Percentiles rank a stretch among this genome's conserved stretches.
Conservation (phyloP, 2,797 vertebrate genomes). For the Coluber constrictor region DNA sequence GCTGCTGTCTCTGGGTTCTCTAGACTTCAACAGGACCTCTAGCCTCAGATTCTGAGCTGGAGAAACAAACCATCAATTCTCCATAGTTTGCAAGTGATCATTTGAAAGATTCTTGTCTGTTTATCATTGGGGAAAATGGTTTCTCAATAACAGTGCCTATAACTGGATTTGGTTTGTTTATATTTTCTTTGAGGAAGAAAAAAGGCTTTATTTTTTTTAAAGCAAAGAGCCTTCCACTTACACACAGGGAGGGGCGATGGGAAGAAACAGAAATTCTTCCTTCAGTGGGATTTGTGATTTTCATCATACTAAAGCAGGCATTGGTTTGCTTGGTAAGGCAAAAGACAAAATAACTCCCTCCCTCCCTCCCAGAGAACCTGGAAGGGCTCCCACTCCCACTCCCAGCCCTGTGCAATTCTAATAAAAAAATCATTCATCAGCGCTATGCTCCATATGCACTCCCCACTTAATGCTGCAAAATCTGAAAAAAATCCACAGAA, state of each 20-base stretch:
- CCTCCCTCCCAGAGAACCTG: not conserved
- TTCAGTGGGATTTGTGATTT: not conserved
- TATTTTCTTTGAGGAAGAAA: not conserved
- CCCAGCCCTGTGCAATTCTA: not conserved
- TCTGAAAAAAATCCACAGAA: not conserved
- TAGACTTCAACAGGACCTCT: not conserved
- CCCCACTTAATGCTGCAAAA: not conserved
- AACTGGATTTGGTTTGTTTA: not conserved
- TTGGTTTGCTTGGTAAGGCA: not conserved
- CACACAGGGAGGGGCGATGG: not conserved
- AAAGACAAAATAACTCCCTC: not conserved
- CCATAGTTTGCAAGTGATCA: not conserved
- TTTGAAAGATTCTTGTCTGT: not conserved
- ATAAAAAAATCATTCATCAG: not conserved
- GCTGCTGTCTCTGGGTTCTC: not conserved
- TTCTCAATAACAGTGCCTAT: not conserved
- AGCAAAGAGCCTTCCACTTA: not conserved
- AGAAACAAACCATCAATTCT: not conserved
- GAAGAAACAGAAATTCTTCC: not conserved
- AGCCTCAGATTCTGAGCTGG: not conserved
- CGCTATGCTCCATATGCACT: not conserved
- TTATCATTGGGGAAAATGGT: not conserved
- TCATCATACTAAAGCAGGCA: not conserved
- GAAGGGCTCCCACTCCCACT: not conserved
- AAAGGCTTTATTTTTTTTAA: not conserved